Evolutionary conservation across 2,888 invertebrate genomes (phyloP).

Genomic region (Clistopyga incitator): DNA sequence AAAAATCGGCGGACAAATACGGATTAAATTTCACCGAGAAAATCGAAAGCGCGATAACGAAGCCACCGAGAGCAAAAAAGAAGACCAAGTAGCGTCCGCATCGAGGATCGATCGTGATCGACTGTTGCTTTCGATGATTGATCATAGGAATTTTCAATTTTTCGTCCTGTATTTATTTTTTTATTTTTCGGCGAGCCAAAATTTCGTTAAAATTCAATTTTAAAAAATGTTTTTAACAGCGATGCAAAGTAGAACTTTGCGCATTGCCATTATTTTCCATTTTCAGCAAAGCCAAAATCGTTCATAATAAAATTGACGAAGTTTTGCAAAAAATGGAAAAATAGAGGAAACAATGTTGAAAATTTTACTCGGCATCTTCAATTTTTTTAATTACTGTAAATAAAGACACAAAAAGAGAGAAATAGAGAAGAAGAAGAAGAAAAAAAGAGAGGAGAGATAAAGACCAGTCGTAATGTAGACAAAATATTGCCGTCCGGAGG

Average conservation of each 20-base stretch:
- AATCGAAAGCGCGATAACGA: conserved; percentile 79
- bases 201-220: too few relatives aligned
- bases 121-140: conserved; percentile 64
- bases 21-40: conserved; percentile 76
- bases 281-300: too few relatives aligned
- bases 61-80: conserved; percentile 84
- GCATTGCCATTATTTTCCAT: too few relatives aligned
- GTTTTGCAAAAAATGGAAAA: too few relatives aligned
- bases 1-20: conserved; percentile 76
- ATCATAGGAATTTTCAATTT: too few relatives aligned
- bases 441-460: conserved; percentile 39
- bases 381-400: conserved; percentile 30
- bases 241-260: too few relatives aligned
- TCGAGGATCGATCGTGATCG: conserved; percentile 61
- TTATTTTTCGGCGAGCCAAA: too few relatives aligned
- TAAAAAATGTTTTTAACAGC: too few relatives aligned
- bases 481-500: conserved; percentile 47
- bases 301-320: too few relatives aligned
- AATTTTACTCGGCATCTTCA: too few relatives aligned
- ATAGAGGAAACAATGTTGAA: too few relatives aligned
- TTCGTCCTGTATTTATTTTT: too few relatives aligned
- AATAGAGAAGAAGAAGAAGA: conserved; percentile 23
- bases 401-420: conserved; percentile 7
- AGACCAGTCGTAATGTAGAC: conserved; percentile 33
- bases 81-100: conserved; percentile 83